A percentile compares a stretch with the other conserved stretches of the same genome.
These are phyloP conservation scores for Mastigias papua DNA, from an alignment of 30 jellyfish, hydroid and myxozoan species.

Conservation along the genomic window DNA sequence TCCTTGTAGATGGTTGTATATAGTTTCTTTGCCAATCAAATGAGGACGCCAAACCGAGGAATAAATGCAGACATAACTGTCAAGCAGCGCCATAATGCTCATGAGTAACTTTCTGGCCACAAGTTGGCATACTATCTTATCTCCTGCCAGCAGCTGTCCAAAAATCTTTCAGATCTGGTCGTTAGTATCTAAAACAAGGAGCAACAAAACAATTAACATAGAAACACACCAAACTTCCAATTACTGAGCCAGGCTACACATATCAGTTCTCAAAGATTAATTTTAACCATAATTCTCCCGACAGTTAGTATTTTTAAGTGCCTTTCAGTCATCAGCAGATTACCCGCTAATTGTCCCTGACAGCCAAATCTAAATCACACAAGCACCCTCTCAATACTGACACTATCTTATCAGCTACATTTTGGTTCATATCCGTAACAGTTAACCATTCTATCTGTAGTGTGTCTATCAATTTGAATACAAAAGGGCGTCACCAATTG, in stretches of 20 bases:
- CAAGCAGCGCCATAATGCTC: no score
- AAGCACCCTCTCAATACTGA: neutral
- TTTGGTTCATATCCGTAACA: neutral
- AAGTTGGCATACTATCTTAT: no score
- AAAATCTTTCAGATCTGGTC: no score
- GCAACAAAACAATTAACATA: no score
- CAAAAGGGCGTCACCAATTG: neutral
- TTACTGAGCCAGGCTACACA: neutral
- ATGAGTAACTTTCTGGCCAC: no score
- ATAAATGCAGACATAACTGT: no score
- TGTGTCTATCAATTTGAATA: neutral
- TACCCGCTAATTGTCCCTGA: conserved; percentile 23
- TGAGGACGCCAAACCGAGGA: no score
- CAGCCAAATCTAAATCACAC: neutral
- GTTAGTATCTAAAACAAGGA: no score
- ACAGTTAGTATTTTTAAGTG: conserved; percentile 44
- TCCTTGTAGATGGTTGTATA: no score
- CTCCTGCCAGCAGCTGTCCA: no score
- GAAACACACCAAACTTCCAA: no score
- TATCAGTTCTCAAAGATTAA: neutral
- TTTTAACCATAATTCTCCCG: neutral
- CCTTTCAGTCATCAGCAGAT: conserved; percentile 31
- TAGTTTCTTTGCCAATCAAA: no score
- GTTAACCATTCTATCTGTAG: neutral
- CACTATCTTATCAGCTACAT: neutral